Evolutionary conservation across 2,113 vertebrate genomes (phyloP).

Genomic region (Aegithalos caudatus): DNA sequence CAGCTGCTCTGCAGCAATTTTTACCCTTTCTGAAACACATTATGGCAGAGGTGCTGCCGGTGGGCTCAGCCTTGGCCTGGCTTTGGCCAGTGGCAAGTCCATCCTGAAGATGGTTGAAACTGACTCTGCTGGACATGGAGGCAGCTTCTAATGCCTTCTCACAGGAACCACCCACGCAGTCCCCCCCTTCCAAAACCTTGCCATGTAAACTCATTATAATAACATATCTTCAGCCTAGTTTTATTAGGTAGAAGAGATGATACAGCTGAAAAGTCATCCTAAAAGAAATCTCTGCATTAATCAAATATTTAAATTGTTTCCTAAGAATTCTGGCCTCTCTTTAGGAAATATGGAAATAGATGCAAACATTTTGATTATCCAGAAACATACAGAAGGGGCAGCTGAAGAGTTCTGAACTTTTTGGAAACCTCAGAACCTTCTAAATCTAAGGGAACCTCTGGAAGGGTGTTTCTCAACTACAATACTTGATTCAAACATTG

Average conservation of each 20-base stretch:
- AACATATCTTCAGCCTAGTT: background rate
- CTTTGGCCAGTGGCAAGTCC: background rate
- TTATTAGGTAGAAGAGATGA: background rate
- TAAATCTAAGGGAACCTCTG: background rate
- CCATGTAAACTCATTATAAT: background rate
- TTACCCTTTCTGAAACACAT: background rate
- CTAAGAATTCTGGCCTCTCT: background rate
- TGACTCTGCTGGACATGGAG: background rate
- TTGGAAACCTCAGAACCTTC: background rate
- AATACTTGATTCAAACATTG: background rate
- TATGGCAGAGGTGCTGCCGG: background rate
- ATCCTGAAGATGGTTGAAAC: background rate
- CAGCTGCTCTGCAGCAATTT: background rate
- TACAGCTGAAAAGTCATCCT: background rate
- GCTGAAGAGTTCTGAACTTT: background rate
- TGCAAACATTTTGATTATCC: background rate
- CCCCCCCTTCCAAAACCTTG: background rate
- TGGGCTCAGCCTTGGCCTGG: no score
- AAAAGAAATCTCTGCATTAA: background rate
- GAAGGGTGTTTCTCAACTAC: background rate
- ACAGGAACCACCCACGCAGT: accelerated
- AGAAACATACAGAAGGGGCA: background rate
- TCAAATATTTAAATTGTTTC: background rate
- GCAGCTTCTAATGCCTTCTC: background rate
- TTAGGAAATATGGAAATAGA: background rate